These are phyloP conservation scores for Drosophila bipectinata DNA, from an alignment of 1,140 invertebrate species.

Conservation along the genomic window DNA sequence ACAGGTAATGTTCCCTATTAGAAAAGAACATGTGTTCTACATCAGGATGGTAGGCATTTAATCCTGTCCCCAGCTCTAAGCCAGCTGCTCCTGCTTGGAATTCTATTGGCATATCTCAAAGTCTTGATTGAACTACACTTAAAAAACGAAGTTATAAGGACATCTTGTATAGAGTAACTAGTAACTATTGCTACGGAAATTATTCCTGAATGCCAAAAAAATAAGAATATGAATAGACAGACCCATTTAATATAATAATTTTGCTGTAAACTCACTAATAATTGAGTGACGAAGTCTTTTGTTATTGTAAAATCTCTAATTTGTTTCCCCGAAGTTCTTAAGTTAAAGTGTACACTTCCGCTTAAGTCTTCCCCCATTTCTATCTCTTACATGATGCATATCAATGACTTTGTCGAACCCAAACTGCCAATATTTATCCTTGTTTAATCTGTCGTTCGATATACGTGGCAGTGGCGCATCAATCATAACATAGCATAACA, in stretches of 20 bases:
- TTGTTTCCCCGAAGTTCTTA: neutral
- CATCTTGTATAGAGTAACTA: too few species aligned
- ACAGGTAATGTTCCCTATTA: conserved; percentile 59
- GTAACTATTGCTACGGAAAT: too few species aligned
- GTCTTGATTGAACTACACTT: conserved; percentile 34
- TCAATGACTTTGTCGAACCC: conserved; percentile 24
- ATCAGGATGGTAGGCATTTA: conserved; percentile 1
- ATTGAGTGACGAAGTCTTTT: too few species aligned
- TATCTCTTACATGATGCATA: conserved; percentile 23
- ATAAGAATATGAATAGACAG: too few species aligned
- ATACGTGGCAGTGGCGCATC: conserved; percentile 42
- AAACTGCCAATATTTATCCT: conserved; percentile 61
- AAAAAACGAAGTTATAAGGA: neutral
- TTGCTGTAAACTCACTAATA: too few species aligned
- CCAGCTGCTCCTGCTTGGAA: conserved; percentile 39
- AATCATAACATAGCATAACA: conserved; percentile 58
- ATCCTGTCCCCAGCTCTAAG: neutral
- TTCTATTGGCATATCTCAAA: conserved; percentile 23
- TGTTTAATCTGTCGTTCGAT: conserved; percentile 59
- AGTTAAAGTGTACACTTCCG: conserved; percentile 11
- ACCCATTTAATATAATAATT: too few species aligned
- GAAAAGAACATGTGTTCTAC: conserved; percentile 5
- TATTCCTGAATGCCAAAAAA: too few species aligned
- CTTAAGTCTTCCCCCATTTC: neutral
- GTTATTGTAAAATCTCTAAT: too few species aligned